Evolutionary conservation across 2,797 vertebrate species (phyloP).

Genomic region (Chelon labrosus): DNA sequence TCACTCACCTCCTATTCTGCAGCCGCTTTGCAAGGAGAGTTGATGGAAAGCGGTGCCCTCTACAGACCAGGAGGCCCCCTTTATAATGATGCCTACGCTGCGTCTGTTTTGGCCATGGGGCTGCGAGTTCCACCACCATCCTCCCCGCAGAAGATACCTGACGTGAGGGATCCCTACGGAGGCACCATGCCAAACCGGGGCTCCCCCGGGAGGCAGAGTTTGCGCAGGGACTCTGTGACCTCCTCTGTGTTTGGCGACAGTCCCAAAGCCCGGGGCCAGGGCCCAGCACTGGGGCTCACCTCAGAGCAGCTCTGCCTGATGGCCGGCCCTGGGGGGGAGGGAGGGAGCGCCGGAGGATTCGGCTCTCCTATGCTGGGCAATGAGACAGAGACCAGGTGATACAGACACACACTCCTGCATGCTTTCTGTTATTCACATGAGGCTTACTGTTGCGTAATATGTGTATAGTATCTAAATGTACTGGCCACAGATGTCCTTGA

Average conservation of each 20-base stretch:
- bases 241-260: conserved; percentile 92
- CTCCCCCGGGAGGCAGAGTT: conserved; percentile 92
- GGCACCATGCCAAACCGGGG: conserved; percentile 90
- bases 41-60: conserved; percentile 89
- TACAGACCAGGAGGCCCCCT: conserved; percentile 92
- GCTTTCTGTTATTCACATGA: no score
- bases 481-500: no score
- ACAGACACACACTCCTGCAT: no score
- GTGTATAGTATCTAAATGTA: no score
- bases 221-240: conserved; percentile 92
- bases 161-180: conserved; percentile 89
- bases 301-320: conserved; percentile 92
- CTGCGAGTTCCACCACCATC: conserved; percentile 90
- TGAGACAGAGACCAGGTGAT: conserved; percentile 93
- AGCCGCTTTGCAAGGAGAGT: conserved; percentile 92
- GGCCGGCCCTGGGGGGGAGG: conserved; percentile 78
- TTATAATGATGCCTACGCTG: conserved; percentile 88
- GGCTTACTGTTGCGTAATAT: no score
- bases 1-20: conserved; percentile 95
- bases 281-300: conserved; percentile 66
- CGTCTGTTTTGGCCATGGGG: conserved; percentile 86
- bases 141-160: conserved; percentile 93
- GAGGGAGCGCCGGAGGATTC: conserved; percentile 80
- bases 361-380: conserved; percentile 88
- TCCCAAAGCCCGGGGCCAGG: conserved; percentile 84